These are phyloP conservation scores for Hyperoplus immaculatus DNA, from an alignment of 2,797 vertebrate species.

Conservation along the genomic window DNA sequence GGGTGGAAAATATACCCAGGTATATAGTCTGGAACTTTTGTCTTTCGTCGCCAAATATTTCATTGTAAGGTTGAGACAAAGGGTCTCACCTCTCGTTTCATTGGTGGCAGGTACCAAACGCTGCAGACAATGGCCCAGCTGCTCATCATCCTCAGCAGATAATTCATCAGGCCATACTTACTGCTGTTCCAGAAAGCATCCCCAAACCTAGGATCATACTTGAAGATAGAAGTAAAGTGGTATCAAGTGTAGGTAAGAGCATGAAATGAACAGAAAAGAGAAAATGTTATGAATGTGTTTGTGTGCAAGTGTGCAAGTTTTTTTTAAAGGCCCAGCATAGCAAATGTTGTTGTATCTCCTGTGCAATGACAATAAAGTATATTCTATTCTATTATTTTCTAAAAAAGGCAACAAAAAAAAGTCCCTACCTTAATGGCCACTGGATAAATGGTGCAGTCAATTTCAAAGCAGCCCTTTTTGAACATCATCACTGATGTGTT, in stretches of 20 bases:
- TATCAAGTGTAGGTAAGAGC: background rate
- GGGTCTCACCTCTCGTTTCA: conserved; percentile 88
- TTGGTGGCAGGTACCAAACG: conserved; percentile 94
- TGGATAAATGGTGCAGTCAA: conserved; percentile 91
- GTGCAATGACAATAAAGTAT: no score
- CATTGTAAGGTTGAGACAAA: background rate
- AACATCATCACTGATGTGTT: conserved; percentile 99
- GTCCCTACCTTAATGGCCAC: conserved; percentile 92
- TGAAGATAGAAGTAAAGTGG: background rate
- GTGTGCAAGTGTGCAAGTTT: no score
- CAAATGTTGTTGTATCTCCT: no score
- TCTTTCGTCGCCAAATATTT: background rate
- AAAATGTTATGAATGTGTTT: background rate
- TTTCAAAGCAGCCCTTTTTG: conserved; percentile 96
- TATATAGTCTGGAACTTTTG: background rate
- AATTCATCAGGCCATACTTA: conserved; percentile 92
- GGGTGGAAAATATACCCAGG: background rate
- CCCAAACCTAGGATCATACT: conserved; percentile 95
- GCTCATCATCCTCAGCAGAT: conserved; percentile 95
- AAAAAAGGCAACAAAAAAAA: background rate
- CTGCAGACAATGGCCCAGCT: conserved; percentile 96
- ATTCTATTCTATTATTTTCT: no score
- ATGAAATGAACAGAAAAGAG: background rate
- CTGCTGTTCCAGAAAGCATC: conserved; percentile 97
- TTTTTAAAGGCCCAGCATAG: no score